Percentiles rank a stretch among this genome's conserved stretches.
phyloP scores from a whole-genome alignment of 2,797 vertebrate genomes.

The Falco biarmicus region DNA sequence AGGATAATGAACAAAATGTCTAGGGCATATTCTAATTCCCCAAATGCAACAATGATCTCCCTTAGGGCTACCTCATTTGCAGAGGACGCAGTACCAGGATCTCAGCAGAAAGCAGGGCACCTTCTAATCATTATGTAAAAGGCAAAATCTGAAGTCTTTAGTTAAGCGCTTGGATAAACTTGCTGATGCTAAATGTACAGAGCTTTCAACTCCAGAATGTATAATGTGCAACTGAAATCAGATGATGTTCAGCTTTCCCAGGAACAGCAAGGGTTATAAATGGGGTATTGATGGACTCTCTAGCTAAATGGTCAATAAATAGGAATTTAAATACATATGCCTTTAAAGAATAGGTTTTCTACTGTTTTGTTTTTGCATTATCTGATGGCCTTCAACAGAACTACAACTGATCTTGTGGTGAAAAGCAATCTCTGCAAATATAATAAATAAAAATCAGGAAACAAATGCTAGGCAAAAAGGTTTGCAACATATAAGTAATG shows the following conservation, averaged over 20 bases:
- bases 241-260: neutral
- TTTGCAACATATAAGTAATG: neutral
- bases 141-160: neutral
- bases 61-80: neutral
- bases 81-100: neutral
- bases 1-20: neutral
- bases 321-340: neutral
- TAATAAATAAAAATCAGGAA: neutral
- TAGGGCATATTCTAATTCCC: neutral
- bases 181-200: neutral
- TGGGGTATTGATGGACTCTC: neutral
- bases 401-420: neutral
- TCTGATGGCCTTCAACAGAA: neutral
- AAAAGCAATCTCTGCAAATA: neutral
- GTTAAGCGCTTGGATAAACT: neutral
- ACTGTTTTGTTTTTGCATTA: neutral
- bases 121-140: neutral
- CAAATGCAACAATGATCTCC: rapidly evolving
- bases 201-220: neutral
- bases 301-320: slow-evolving; percentile 9
- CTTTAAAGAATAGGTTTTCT: neutral
- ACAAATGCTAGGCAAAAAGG: neutral
- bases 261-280: neutral
- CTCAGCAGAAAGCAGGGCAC: neutral
- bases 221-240: neutral